Evolutionary conservation across 2,113 vertebrate species (phyloP).

Genomic region (Pachypanchax playfairii): DNA sequence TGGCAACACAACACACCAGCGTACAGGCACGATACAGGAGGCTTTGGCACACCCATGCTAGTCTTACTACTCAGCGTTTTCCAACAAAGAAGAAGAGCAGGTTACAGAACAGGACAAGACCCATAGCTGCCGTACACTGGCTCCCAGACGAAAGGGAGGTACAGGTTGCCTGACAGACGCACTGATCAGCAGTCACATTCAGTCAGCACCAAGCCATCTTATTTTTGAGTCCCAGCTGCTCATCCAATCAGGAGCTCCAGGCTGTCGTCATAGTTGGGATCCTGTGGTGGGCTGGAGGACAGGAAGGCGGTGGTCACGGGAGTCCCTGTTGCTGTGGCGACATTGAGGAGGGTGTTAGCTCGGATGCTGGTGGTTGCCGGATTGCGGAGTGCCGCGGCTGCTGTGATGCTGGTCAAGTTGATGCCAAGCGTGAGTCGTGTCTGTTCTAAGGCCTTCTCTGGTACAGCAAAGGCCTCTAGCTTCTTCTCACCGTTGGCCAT

Average conservation of each 20-base stretch:
- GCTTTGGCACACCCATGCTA: slow-evolving; percentile 80
- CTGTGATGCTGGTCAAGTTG: slow-evolving; percentile 97
- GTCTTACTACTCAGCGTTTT: slow-evolving; percentile 79
- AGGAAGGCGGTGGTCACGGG: slow-evolving; percentile 91
- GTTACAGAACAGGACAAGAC: slow-evolving; percentile 73
- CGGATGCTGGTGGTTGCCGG: slow-evolving; percentile 72
- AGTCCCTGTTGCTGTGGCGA: slow-evolving; percentile 81
- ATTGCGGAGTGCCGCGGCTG: slow-evolving; percentile 86
- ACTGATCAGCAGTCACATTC: slow-evolving; percentile 67
- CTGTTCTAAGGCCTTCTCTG: slow-evolving; percentile 98
- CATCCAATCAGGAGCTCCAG: slow-evolving; percentile 91
- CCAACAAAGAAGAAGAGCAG: slow-evolving; percentile 73
- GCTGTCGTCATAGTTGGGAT: slow-evolving; percentile 94
- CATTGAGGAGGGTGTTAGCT: slow-evolving; percentile 72
- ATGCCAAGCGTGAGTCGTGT: slow-evolving; percentile 97
- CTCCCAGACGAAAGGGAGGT: slow-evolving; percentile 40
- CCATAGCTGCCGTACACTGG: slow-evolving; percentile 70
- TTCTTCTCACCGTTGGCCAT: slow-evolving; percentile 99
- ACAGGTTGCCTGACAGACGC: slow-evolving; percentile 52
- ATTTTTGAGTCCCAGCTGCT: slow-evolving; percentile 46
- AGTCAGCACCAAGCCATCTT: slow-evolving; percentile 64
- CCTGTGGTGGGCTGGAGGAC: slow-evolving; percentile 90
- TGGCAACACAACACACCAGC: slow-evolving; percentile 61
- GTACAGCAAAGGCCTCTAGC: slow-evolving; percentile 97
- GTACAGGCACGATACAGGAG: slow-evolving; percentile 74